phyloP scores from a whole-genome alignment of 2,888 invertebrate species.

The Asteroscopus sphinx region DNA sequence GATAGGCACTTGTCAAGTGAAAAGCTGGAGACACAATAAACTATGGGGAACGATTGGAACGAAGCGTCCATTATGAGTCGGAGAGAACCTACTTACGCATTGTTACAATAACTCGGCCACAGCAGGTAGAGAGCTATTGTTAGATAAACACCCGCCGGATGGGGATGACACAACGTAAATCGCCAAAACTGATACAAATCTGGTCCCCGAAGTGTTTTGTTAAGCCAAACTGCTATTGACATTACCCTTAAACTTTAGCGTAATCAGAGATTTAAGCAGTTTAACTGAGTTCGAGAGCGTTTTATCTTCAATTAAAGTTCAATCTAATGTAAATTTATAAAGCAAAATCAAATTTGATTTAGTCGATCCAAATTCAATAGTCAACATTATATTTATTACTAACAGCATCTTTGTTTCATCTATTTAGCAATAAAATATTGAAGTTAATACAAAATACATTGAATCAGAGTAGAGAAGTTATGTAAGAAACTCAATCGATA shows the following conservation, averaged over 20 bases:
- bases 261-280: slow-evolving; percentile 49
- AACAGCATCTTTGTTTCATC: not conserved
- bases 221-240: slow-evolving; percentile 64
- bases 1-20: slow-evolving; percentile 44
- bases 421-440: not conserved
- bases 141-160: slow-evolving; percentile 60
- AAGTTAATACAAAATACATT: slow-evolving; percentile 6
- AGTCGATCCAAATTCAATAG: slow-evolving; percentile 7
- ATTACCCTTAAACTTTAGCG: slow-evolving; percentile 50
- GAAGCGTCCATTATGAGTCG: slow-evolving; percentile 56
- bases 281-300: slow-evolving; percentile 20
- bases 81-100: slow-evolving; percentile 63
- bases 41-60: slow-evolving; percentile 50
- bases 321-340: slow-evolving; percentile 37
- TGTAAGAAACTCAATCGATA: slow-evolving; percentile 13
- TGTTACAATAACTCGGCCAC: slow-evolving; percentile 61
- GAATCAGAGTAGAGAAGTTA: not conserved
- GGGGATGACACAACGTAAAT: slow-evolving; percentile 67
- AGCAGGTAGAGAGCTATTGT: slow-evolving; percentile 78
- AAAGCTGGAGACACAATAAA: slow-evolving; percentile 45
- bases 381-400: slow-evolving; percentile 2
- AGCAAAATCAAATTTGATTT: slow-evolving; percentile 30
- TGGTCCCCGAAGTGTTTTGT: slow-evolving; percentile 61
- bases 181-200: slow-evolving; percentile 66
- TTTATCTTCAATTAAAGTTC: slow-evolving; percentile 47